Percentiles rank a stretch among this genome's conserved stretches.
Conservation (phyloP, 2,113 vertebrate genomes). For the Tetraodon nigroviridis region DNA sequence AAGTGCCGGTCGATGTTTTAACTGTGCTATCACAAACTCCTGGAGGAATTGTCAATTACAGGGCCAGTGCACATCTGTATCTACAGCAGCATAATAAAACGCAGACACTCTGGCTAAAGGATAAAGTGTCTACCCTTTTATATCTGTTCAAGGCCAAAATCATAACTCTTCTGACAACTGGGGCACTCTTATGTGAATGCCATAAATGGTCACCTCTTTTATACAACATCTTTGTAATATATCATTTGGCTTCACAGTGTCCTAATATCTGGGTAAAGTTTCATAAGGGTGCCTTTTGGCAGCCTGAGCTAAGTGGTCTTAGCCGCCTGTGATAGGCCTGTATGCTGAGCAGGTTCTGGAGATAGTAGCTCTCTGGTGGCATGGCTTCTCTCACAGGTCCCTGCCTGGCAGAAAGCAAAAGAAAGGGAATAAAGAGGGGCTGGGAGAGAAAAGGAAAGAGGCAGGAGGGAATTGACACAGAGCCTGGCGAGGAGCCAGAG, state of each 20-base stretch:
- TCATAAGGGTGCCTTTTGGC: conserved; percentile 70
- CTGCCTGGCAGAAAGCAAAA: conserved; percentile 73
- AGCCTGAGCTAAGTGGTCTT: conserved; percentile 70
- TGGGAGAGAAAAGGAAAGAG: conserved; percentile 70
- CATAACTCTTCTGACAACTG: conserved; percentile 40
- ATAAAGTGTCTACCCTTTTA: conserved; percentile 30
- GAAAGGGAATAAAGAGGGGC: conserved; percentile 74
- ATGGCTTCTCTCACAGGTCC: conserved; percentile 70
- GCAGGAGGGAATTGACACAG: conserved; percentile 76
- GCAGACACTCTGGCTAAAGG: background rate
- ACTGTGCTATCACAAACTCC: too few relatives aligned
- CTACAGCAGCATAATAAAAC: conserved; percentile 10
- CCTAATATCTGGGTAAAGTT: conserved; percentile 76
- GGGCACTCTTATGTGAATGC: conserved; percentile 49
- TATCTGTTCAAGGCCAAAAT: conserved; percentile 35
- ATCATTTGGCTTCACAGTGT: conserved; percentile 66
- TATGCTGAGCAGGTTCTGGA: conserved; percentile 74
- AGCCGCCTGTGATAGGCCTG: conserved; percentile 68
- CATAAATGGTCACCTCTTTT: conserved; percentile 61
- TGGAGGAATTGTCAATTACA: too few relatives aligned
- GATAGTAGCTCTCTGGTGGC: conserved; percentile 76
- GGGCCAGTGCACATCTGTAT: background rate
- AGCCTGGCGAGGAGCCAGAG: conserved; percentile 79
- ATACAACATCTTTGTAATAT: conserved; percentile 71
- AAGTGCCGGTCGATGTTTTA: background rate